Conservation (phyloP, 2,888 invertebrate genomes). For the Thera obeliscata region DNA sequence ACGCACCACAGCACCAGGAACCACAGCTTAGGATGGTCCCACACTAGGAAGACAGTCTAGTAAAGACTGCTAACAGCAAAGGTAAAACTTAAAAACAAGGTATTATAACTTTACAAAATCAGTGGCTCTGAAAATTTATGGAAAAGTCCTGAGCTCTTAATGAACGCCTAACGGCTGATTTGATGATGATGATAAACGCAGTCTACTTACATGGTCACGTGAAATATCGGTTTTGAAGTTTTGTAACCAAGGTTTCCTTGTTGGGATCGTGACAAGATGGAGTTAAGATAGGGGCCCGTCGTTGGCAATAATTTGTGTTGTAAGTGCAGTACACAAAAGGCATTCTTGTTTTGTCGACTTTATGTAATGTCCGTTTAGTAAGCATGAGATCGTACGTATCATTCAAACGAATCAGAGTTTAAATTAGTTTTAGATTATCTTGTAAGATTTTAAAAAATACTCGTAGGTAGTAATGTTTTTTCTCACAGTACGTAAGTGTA, state of each 20-base stretch:
- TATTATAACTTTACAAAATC: too few relatives aligned
- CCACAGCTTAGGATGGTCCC: too few relatives aligned
- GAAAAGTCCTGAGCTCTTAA: too few relatives aligned
- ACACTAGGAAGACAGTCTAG: too few relatives aligned
- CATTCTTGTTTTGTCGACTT: constrained; percentile 42
- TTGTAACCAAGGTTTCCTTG: constrained; percentile 66
- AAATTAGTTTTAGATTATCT: constrained; percentile 5
- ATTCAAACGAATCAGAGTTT: neutral
- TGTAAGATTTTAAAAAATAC: neutral
- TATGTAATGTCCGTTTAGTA: constrained; percentile 32
- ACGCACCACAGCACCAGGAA: too few relatives aligned
- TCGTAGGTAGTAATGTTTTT: neutral
- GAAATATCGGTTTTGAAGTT: constrained; percentile 63
- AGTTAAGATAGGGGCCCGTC: constrained; percentile 60
- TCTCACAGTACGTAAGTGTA: too few relatives aligned
- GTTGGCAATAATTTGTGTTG: constrained; percentile 62
- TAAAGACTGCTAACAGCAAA: too few relatives aligned
- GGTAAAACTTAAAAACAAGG: too few relatives aligned
- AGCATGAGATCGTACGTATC: constrained; percentile 12
- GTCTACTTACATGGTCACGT: constrained; percentile 47
- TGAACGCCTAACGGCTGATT: too few relatives aligned
- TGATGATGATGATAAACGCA: neutral
- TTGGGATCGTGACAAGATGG: constrained; percentile 74
- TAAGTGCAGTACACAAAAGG: constrained; percentile 48
- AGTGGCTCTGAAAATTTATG: neutral